phyloP scores from a whole-genome alignment of 2,888 invertebrate species.

The Dynastes tityus region DNA sequence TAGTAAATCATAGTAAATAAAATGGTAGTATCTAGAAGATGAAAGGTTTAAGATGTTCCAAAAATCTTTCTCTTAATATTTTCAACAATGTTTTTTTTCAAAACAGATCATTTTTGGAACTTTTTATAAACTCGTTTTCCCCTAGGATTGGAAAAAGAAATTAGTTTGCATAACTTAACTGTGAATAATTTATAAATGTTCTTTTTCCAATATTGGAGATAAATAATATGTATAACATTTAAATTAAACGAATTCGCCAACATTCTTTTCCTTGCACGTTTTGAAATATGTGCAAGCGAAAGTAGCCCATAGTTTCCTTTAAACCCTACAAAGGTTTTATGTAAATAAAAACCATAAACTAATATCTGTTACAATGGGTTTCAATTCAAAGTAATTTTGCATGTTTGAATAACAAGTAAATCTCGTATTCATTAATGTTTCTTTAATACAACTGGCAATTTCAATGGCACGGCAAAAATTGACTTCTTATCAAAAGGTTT shows the following conservation, averaged over 20 bases:
- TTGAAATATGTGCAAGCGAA: background rate
- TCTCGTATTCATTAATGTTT: background rate
- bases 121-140: too few relatives aligned
- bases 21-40: too few relatives aligned
- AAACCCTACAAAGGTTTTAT: background rate
- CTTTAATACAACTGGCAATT: background rate
- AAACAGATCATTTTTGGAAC: too few relatives aligned
- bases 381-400: background rate
- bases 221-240: slow-evolving; percentile 12
- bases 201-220: background rate
- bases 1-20: too few relatives aligned
- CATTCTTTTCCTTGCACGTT: background rate
- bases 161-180: too few relatives aligned
- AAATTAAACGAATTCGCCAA: background rate
- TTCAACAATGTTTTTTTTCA: too few relatives aligned
- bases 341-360: background rate
- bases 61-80: too few relatives aligned
- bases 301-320: background rate
- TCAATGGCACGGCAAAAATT: slow-evolving; percentile 5
- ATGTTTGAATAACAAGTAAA: background rate
- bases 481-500: slow-evolving; percentile 21
- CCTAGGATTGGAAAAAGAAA: too few relatives aligned
- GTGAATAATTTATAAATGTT: too few relatives aligned
- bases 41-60: too few relatives aligned
- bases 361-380: background rate